A percentile compares a stretch with the other conserved stretches of the same genome.
phyloP scores from a whole-genome alignment of 2,888 invertebrate genomes.

The Pachliopta kotzebuea region DNA sequence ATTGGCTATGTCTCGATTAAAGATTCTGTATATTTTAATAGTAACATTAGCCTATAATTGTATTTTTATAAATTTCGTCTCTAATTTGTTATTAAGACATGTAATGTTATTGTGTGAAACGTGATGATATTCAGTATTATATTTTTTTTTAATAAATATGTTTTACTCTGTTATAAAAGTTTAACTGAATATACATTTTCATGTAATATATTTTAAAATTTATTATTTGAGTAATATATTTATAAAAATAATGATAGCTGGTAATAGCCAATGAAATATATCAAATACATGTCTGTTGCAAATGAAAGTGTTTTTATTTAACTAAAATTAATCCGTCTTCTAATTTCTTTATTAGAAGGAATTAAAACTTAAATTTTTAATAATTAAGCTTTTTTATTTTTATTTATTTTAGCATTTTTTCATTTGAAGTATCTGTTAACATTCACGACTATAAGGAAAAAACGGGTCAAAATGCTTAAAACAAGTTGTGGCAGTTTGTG shows the following conservation, averaged over 20 bases:
- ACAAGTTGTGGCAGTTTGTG: no score
- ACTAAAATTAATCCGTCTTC: not conserved
- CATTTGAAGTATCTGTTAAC: no score
- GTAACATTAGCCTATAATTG: no score
- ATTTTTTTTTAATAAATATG: constrained; percentile 19
- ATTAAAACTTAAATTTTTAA: no score
- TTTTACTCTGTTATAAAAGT: constrained; percentile 8
- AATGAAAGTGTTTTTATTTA: constrained; percentile 14
- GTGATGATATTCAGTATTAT: constrained; percentile 29
- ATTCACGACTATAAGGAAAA: no score
- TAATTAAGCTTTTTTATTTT: no score
- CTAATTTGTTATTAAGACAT: constrained; percentile 9
- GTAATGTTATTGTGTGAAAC: not conserved
- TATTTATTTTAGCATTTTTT: no score
- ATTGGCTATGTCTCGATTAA: no score
- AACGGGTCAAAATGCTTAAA: no score
- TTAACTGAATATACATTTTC: not conserved
- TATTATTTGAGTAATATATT: not conserved
- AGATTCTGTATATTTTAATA: no score
- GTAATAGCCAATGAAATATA: constrained; percentile 2
- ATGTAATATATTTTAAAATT: not conserved
- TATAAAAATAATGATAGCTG: constrained; percentile 2
- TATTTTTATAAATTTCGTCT: constrained; percentile 10
- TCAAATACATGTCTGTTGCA: constrained; percentile 26
- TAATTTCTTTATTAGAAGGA: no score